Evolutionary conservation across 2,888 invertebrate species (phyloP).

Genomic region (Alitta virens): DNA sequence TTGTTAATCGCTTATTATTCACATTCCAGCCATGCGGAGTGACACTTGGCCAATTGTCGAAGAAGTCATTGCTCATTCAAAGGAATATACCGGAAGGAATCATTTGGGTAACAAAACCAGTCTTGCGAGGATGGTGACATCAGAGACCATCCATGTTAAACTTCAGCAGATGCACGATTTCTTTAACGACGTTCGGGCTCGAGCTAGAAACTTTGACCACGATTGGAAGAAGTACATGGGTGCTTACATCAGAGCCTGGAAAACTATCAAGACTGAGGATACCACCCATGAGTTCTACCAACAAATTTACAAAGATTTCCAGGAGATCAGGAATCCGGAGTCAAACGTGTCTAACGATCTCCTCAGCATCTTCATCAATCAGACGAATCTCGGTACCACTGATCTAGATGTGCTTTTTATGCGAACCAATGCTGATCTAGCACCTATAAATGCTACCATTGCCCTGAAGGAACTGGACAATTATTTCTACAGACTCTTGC

Average conservation of each 20-base stretch:
- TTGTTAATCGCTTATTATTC: too few species aligned
- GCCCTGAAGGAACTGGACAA: not conserved
- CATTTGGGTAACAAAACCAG: not conserved
- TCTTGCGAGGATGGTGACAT: conserved; percentile 1
- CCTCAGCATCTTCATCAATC: not conserved
- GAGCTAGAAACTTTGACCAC: conserved; percentile 14
- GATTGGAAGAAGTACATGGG: conserved; percentile 15
- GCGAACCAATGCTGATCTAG: conserved; percentile 12
- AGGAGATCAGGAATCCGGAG: not conserved
- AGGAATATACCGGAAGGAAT: not conserved
- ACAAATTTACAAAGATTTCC: conserved; percentile 8
- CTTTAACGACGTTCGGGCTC: conserved; percentile 13
- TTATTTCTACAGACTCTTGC: not conserved
- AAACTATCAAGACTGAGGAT: conserved; percentile 4
- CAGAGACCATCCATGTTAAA: not conserved
- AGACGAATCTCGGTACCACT: not conserved
- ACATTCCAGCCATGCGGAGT: not conserved
- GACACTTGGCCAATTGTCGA: conserved; percentile 7
- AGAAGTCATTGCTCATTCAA: not conserved
- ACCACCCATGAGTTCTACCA: conserved; percentile 7
- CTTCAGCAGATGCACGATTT: conserved; percentile 6
- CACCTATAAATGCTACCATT: not conserved
- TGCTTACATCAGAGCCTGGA: conserved; percentile 3
- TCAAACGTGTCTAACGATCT: not conserved
- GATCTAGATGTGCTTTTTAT: not conserved